Evolutionary conservation across 2,113 vertebrate genomes (phyloP), one percentile per base, ranked within the genome.

Genomic region (Noctilio leporinus): DNA sequence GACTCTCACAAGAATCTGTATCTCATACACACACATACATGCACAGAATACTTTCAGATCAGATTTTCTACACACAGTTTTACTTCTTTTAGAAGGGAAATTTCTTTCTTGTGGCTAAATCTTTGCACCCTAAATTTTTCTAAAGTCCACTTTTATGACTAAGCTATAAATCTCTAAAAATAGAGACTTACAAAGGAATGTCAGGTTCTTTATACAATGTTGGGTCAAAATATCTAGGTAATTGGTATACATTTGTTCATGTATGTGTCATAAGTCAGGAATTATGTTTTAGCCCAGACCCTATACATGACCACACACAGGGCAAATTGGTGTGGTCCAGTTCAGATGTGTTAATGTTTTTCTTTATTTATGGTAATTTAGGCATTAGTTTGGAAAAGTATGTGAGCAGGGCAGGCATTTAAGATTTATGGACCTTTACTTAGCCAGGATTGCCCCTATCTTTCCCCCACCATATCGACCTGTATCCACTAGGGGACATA

Each of bases 111-210:
- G 55, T 92, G 80, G 81, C n/a, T 94, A 85, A 49, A 86, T 73
- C 22, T 96, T 89, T 96, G 51, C 38, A 96, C 67, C 38, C 40
- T 64, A 82, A 30, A 9, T 82, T 96, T 96, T 86, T 57, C 83
- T 96, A 15, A 96, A 93, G 78, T 45, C 49, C 47, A 73, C 57
- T 64, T 96, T 96, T 95, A 94, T 97, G 14, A 28, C 70, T 76
- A 89, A 91, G 17, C 51, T 92, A 86, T 96, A 97, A 93, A 94
- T 96, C 17, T 45, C 65, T 89, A 90, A 78, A 97, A 84, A 57
- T 94, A 93, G 28, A 76, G 75, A 86, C 96, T 97, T 96, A 82
- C 38, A 93, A 84, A 80, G 69, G 62, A 97, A 93, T 82, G 55
- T 73, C 65, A 11, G 26, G 82, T 20, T 64, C 0, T 94, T 92